A percentile compares a stretch with the other conserved stretches of the same genome.
Conservation (phyloP, 1,140 invertebrate species). For the Ips typographus region DNA sequence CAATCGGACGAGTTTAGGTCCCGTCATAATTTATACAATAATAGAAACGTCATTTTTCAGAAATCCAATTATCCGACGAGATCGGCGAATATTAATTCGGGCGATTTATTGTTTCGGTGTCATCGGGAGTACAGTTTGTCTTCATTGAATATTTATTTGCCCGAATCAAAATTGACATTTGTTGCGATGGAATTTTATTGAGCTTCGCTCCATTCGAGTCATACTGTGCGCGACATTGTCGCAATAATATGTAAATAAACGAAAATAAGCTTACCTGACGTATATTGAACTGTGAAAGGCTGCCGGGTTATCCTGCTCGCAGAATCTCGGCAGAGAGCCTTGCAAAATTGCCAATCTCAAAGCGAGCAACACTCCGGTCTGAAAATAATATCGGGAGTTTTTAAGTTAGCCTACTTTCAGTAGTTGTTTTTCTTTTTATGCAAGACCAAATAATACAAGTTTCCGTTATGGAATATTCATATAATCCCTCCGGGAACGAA, state of each 20-base stretch:
- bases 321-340: constrained; percentile 77
- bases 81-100: constrained; percentile 6
- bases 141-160: constrained; percentile 1
- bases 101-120: constrained; percentile 5
- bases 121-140: neutral
- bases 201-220: neutral
- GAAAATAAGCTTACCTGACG: constrained; percentile 62
- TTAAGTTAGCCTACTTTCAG: constrained; percentile 14
- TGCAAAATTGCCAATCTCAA: constrained; percentile 71
- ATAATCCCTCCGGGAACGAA: neutral
- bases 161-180: neutral
- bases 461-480: neutral
- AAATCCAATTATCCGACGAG: constrained; percentile 7
- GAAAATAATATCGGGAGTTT: constrained; percentile 37
- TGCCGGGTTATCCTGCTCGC: constrained; percentile 81
- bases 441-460: neutral
- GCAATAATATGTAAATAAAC: constrained; percentile 24
- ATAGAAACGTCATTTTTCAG: constrained; percentile 7
- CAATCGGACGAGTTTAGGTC: neutral
- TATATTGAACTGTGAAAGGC: constrained; percentile 73
- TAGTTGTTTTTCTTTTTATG: neutral
- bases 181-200: neutral
- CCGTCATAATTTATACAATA: neutral
- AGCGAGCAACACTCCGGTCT: constrained; percentile 61
- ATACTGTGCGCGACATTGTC: neutral